phyloP scores from a whole-genome alignment of 2,113 vertebrate genomes.

The Uria aalge region DNA sequence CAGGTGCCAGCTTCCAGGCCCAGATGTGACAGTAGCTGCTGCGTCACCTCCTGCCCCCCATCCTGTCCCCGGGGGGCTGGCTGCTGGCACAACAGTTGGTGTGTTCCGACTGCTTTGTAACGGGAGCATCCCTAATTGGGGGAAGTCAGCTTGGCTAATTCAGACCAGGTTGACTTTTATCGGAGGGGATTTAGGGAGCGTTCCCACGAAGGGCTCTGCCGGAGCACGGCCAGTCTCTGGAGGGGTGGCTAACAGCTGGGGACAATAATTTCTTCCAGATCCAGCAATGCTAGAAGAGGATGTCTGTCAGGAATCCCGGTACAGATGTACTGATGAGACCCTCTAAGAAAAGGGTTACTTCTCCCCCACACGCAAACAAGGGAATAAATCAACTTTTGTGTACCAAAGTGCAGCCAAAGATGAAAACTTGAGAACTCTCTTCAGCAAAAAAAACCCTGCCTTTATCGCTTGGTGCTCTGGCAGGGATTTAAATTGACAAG shows the following conservation, averaged over 20 bases:
- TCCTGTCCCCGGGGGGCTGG: neutral
- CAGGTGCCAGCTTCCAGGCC: neutral
- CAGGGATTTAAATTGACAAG: neutral
- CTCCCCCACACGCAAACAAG: neutral
- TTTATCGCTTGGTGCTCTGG: neutral
- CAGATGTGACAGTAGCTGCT: neutral
- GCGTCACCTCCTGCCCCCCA: neutral
- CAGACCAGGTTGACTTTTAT: conserved; percentile 1
- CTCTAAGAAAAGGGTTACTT: neutral
- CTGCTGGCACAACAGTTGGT: neutral
- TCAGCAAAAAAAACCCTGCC: neutral
- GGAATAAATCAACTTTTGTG: neutral
- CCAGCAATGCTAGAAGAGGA: neutral
- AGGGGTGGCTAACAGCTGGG: conserved; percentile 35
- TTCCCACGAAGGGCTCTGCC: neutral
- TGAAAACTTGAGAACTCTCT: neutral
- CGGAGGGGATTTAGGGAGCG: neutral
- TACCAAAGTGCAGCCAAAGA: neutral
- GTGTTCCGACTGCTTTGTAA: neutral
- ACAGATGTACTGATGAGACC: neutral
- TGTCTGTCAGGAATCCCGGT: neutral
- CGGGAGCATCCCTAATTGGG: neutral
- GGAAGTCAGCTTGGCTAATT: neutral
- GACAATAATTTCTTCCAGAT: conserved; percentile 51
- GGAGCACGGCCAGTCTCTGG: neutral